Evolutionary conservation across 2,113 vertebrate genomes (phyloP).

Genomic region (Chaetura pelagica): DNA sequence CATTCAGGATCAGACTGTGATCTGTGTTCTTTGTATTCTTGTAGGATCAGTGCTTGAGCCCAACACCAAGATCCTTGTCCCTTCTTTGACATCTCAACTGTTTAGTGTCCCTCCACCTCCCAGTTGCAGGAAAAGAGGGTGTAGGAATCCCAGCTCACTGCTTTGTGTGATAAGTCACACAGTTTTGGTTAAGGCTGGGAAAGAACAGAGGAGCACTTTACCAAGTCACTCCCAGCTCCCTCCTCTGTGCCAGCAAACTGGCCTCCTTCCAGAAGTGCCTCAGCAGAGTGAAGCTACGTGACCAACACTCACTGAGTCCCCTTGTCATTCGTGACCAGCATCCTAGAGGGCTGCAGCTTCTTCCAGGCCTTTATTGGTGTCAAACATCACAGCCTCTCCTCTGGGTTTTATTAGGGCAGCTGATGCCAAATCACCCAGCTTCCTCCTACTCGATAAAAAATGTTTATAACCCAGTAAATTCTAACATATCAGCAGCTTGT

Average conservation of each 20-base stretch:
- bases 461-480: constrained; percentile 78
- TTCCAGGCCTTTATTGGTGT: constrained; percentile 63
- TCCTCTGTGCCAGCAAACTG: background rate
- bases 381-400: constrained; percentile 45
- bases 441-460: constrained; percentile 73
- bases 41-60: background rate
- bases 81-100: background rate
- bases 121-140: background rate
- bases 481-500: constrained; percentile 76
- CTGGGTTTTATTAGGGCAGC: constrained; percentile 64
- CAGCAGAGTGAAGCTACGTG: background rate
- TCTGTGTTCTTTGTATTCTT: background rate
- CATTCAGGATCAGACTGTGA: background rate
- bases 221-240: background rate
- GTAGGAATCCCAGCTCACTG: background rate
- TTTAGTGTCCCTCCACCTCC: background rate
- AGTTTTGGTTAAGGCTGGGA: background rate
- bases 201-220: constrained; percentile 12
- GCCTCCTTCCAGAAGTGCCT: constrained; percentile 9
- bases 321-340: constrained; percentile 2
- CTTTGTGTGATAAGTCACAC: background rate
- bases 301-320: background rate
- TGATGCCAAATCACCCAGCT: constrained; percentile 57
- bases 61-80: background rate
- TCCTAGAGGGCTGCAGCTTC: constrained; percentile 9